Evolutionary conservation across 2,888 invertebrate genomes (phyloP).

Genomic region (Oithona nana): DNA sequence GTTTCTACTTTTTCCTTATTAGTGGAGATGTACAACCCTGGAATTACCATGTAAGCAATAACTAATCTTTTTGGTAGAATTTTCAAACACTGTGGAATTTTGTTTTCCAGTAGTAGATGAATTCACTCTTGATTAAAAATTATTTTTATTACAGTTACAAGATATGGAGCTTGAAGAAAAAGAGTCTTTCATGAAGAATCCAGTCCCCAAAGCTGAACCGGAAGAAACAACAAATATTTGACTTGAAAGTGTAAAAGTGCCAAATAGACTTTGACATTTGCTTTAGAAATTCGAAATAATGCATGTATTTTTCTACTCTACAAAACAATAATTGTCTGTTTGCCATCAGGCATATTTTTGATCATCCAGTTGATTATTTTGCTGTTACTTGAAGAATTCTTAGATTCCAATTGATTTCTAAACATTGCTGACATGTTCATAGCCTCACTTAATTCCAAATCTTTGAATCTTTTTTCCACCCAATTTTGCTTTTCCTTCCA

Average conservation of each 20-base stretch:
- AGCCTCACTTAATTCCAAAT: too few species aligned
- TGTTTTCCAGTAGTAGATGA: too few species aligned
- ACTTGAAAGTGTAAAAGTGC: too few species aligned
- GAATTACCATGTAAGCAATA: neutral
- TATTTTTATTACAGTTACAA: neutral
- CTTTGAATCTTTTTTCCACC: too few species aligned
- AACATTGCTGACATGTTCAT: too few species aligned
- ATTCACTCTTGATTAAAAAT: neutral
- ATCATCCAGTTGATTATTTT: constrained; percentile 3
- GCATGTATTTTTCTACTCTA: too few species aligned
- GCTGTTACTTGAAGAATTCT: too few species aligned
- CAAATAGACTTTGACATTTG: too few species aligned
- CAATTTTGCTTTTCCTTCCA: too few species aligned
- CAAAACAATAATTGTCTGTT: neutral
- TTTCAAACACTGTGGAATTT: neutral
- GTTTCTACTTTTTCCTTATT: neutral
- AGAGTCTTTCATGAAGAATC: neutral
- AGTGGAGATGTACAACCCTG: neutral
- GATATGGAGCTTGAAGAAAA: neutral
- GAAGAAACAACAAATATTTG: neutral
- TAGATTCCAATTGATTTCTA: too few species aligned
- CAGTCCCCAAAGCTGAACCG: neutral
- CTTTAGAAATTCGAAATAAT: too few species aligned
- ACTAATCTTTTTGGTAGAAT: too few species aligned
- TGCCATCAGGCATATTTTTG: constrained; percentile 1